Conservation (phyloP, 2,888 invertebrate genomes). For the Callyntrura sp. region DNA sequence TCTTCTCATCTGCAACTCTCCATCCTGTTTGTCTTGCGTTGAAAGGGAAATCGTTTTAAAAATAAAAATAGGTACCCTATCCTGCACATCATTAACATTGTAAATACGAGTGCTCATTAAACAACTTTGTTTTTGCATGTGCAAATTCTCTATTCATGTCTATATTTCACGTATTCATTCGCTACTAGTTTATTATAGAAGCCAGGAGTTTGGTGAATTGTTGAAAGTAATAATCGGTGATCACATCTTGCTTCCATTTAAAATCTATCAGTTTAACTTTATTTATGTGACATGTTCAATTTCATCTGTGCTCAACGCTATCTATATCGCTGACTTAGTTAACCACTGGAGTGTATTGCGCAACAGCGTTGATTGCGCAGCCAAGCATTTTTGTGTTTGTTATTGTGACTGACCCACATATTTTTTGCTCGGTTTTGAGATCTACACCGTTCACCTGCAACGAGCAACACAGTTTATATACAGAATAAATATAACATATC, state of each 20-base stretch:
- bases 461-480: not conserved
- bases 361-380: not conserved
- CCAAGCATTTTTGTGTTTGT: not conserved
- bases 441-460: not conserved
- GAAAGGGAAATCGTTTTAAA: constrained; percentile 46
- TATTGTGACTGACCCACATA: constrained; percentile 36
- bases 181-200: too few relatives aligned
- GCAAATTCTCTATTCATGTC: not conserved
- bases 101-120: not conserved
- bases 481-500: not conserved
- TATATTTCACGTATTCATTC: not conserved
- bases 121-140: not conserved
- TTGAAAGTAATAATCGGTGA: too few relatives aligned
- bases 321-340: too few relatives aligned
- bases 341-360: not conserved
- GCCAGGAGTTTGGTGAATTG: too few relatives aligned
- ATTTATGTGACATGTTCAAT: too few relatives aligned
- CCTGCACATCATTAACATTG: too few relatives aligned
- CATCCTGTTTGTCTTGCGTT: constrained; percentile 38
- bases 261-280: too few relatives aligned
- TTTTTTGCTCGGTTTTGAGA: constrained; percentile 9
- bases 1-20: constrained; percentile 29
- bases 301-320: too few relatives aligned
- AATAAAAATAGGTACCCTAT: constrained; percentile 18
- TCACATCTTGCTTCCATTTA: too few relatives aligned